These are phyloP conservation scores for Anhinga rufa DNA, from an alignment of 2,113 vertebrate genomes.

Conservation along the genomic window DNA sequence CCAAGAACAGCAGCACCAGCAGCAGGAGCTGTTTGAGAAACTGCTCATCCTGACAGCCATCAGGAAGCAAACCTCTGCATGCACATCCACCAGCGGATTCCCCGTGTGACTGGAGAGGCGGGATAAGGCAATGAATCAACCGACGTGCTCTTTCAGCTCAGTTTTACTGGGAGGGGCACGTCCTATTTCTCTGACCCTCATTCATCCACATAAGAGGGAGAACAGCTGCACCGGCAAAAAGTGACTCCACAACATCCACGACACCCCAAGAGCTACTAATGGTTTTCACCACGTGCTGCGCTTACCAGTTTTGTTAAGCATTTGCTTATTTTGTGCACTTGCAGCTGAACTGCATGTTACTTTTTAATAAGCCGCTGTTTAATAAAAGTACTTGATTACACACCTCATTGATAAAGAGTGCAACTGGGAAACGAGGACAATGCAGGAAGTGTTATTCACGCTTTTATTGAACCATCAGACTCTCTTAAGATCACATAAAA, in stretches of 20 bases:
- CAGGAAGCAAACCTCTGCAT: not conserved
- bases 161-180: not conserved
- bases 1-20: not conserved
- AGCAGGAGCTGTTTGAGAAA: not conserved
- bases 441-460: not conserved
- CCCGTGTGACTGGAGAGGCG: not conserved
- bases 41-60: not conserved
- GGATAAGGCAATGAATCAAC: not conserved
- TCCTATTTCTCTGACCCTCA: not conserved
- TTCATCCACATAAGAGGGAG: not conserved
- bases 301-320: not conserved
- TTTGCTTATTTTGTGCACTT: not conserved
- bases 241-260: not conserved
- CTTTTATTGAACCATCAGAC: not conserved
- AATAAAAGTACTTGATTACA: not conserved
- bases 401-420: not conserved
- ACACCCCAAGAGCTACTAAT: not conserved
- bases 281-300: not conserved
- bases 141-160: not conserved
- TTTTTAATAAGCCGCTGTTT: slow-evolving; percentile 1
- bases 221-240: not conserved
- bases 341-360: not conserved
- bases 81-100: not conserved
- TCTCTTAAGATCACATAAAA: not conserved
- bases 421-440: not conserved